These are phyloP conservation scores for Melangyna quadrimaculata DNA, from an alignment of 2,888 invertebrate species.

Conservation along the genomic window DNA sequence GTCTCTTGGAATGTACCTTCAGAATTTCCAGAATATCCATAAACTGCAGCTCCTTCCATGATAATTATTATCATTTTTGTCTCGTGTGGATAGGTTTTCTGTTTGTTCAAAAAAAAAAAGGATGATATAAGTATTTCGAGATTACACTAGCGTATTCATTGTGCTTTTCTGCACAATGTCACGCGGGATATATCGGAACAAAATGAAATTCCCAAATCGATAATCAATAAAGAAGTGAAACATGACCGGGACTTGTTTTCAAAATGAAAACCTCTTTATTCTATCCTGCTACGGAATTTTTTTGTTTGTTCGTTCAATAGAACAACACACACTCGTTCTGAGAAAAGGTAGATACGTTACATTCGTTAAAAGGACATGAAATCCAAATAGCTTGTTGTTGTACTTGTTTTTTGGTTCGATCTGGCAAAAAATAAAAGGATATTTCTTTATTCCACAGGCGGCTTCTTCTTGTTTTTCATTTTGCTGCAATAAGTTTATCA, in stretches of 20 bases:
- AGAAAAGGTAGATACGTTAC: slow-evolving; percentile 1
- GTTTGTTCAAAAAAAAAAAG: not conserved
- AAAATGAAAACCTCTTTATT: slow-evolving; percentile 58
- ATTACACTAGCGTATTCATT: slow-evolving; percentile 66
- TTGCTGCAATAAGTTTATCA: slow-evolving; percentile 42
- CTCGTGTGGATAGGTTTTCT: not conserved
- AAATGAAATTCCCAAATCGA: slow-evolving; percentile 79
- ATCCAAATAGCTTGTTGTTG: slow-evolving; percentile 40
- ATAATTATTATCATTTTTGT: no score
- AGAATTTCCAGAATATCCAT: slow-evolving; percentile 63
- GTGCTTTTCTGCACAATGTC: slow-evolving; percentile 51
- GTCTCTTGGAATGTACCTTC: slow-evolving; percentile 22
- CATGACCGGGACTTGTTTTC: slow-evolving; percentile 69
- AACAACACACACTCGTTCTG: not conserved
- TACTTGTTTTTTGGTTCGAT: not conserved
- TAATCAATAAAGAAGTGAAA: slow-evolving; percentile 78
- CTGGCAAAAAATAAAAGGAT: not conserved
- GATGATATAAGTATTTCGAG: slow-evolving; percentile 14
- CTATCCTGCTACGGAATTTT: not conserved
- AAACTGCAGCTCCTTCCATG: slow-evolving; percentile 50
- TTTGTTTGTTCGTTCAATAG: not conserved
- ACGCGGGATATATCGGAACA: slow-evolving; percentile 16
- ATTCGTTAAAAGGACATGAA: slow-evolving; percentile 50
- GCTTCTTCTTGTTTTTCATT: not conserved
- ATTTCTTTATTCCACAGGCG: slow-evolving; percentile 57